Evolutionary conservation across 2,113 vertebrate species (phyloP).

Genomic region (Thermophis baileyi): DNA sequence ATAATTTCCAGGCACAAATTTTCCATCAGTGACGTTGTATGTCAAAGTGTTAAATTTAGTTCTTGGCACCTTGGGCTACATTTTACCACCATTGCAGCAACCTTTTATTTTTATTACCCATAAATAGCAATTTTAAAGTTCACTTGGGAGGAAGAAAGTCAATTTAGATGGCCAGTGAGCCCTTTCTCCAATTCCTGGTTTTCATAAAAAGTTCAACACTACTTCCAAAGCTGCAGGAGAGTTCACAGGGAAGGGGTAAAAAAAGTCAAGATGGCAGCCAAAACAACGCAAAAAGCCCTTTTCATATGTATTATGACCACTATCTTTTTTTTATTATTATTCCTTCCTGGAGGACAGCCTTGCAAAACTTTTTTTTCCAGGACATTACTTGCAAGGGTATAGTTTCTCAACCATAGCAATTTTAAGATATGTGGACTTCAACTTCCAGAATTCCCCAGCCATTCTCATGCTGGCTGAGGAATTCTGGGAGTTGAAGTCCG

Average conservation of each 20-base stretch:
- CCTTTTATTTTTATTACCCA: background rate
- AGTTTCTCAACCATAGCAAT: background rate
- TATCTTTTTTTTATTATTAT: background rate
- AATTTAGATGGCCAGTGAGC: background rate
- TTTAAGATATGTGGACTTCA: background rate
- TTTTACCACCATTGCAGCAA: background rate
- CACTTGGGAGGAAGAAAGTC: background rate
- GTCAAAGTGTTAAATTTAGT: background rate
- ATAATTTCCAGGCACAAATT: background rate
- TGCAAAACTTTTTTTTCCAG: background rate
- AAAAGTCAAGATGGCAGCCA: background rate
- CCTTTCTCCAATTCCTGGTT: background rate
- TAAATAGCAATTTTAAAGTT: background rate
- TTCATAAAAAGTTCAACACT: background rate
- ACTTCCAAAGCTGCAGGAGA: background rate
- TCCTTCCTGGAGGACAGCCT: background rate
- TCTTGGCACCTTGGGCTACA: background rate
- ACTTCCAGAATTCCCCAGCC: no score
- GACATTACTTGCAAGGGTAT: background rate
- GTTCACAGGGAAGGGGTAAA: background rate
- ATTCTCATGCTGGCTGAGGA: background rate
- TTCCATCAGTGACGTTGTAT: background rate
- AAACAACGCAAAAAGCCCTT: background rate
- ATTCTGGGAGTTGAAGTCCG: background rate
- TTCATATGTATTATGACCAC: background rate